Percentiles rank a stretch among this genome's conserved stretches.
phyloP scores from a whole-genome alignment of 2,113 vertebrate genomes.

The Barnardius zonarius region DNA sequence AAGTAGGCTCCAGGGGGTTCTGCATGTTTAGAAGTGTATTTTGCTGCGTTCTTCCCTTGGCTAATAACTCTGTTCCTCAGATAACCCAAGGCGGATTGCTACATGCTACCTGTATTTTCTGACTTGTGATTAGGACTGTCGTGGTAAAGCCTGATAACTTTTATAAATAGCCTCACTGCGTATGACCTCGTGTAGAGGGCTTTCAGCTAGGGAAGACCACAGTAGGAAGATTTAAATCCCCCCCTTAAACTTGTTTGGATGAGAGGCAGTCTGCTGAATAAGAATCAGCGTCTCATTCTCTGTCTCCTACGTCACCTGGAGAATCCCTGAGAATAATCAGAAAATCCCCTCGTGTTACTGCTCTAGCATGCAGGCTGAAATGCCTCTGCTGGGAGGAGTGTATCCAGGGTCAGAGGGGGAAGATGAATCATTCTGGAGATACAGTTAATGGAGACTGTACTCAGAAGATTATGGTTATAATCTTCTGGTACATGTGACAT shows the following conservation, averaged over 20 bases:
- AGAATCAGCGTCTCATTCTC: background rate
- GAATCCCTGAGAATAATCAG: slow-evolving; percentile 62
- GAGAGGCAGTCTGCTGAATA: background rate
- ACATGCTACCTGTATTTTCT: background rate
- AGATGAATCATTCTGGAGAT: background rate
- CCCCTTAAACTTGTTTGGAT: slow-evolving; percentile 11
- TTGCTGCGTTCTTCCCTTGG: background rate
- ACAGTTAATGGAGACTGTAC: background rate
- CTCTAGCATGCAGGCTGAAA: background rate
- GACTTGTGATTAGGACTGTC: background rate
- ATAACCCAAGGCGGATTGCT: background rate
- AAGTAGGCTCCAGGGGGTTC: background rate
- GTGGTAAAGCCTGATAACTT: background rate
- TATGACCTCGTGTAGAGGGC: background rate
- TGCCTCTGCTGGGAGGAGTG: background rate
- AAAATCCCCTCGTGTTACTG: slow-evolving; percentile 36
- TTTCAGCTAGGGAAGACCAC: slow-evolving; percentile 31
- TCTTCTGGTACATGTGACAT: background rate
- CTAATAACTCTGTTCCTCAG: background rate
- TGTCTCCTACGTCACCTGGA: slow-evolving; percentile 35
- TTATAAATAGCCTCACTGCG: background rate
- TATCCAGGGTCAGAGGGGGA: background rate
- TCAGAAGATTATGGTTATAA: background rate
- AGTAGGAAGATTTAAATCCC: background rate
- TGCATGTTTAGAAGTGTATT: background rate